phyloP scores from a whole-genome alignment of 2,113 vertebrate species.

The Thryonomys swinderianus region DNA sequence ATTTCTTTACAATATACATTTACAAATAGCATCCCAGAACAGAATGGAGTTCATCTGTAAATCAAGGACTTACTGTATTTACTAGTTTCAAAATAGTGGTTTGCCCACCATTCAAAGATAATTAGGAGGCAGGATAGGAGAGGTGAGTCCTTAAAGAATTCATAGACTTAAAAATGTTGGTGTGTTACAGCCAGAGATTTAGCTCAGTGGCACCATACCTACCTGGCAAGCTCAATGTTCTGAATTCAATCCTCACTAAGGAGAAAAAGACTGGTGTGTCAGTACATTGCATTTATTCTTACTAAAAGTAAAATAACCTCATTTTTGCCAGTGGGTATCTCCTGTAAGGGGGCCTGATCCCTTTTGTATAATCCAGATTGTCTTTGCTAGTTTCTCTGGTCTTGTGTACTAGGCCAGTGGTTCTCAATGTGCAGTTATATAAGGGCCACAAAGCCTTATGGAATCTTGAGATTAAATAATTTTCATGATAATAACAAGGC shows the following conservation, averaged over 20 bases:
- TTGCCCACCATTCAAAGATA: not conserved
- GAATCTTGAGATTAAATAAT: not conserved
- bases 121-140: not conserved
- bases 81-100: constrained; percentile 6
- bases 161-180: not conserved
- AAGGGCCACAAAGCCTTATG: not conserved
- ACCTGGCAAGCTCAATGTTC: no score
- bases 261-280: not conserved
- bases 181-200: not conserved
- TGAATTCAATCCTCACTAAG: no score
- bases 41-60: not conserved
- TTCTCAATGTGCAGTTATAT: not conserved
- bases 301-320: not conserved
- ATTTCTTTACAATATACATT: not conserved
- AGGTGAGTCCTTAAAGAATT: not conserved
- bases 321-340: not conserved
- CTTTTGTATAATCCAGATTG: not conserved
- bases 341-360: not conserved
- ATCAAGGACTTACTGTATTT: not conserved
- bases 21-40: not conserved
- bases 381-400: not conserved
- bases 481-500: not conserved
- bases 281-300: not conserved
- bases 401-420: not conserved
- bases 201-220: no score